Percentiles rank a stretch among this genome's conserved stretches.
These are phyloP conservation scores for Nyctibius bracteatus DNA, from an alignment of 2,113 vertebrate species.

Conservation along the genomic window DNA sequence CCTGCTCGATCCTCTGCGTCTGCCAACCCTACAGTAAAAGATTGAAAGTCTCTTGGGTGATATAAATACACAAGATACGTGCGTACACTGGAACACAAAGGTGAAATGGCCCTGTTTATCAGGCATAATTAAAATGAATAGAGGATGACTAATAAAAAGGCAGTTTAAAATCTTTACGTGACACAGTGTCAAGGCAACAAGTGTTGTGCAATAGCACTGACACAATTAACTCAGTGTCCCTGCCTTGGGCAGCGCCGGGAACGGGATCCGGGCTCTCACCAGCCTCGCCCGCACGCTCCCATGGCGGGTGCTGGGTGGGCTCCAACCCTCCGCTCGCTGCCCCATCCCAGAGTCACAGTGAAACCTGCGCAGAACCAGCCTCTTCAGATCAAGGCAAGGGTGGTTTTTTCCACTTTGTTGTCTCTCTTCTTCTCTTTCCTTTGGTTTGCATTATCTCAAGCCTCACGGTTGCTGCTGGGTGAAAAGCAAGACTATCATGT, in stretches of 20 bases:
- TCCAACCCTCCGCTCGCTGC: accelerated
- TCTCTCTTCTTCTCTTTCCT: neutral
- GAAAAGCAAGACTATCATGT: neutral
- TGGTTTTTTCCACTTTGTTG: neutral
- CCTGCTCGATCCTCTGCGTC: neutral
- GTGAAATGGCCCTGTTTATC: slow-evolving; percentile 41
- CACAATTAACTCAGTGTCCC: neutral
- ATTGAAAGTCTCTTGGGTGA: neutral
- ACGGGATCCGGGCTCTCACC: neutral
- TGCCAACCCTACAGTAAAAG: neutral
- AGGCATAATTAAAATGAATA: slow-evolving; percentile 28
- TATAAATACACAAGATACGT: neutral
- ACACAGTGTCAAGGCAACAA: slow-evolving; percentile 43
- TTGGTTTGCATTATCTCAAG: neutral
- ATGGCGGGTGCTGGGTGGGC: neutral
- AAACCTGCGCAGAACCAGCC: neutral
- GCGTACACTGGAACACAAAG: neutral
- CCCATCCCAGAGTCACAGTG: accelerated
- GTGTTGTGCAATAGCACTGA: slow-evolving; percentile 10
- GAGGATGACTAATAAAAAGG: slow-evolving; percentile 35
- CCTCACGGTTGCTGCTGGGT: accelerated
- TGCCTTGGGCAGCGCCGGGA: neutral
- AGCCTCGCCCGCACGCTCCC: neutral
- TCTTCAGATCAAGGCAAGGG: neutral
- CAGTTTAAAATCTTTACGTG: slow-evolving; percentile 25